Base-by-base conservation (phyloP, 2,888 invertebrate genomes). In the Leptinotarsa tumamoca region DNA sequence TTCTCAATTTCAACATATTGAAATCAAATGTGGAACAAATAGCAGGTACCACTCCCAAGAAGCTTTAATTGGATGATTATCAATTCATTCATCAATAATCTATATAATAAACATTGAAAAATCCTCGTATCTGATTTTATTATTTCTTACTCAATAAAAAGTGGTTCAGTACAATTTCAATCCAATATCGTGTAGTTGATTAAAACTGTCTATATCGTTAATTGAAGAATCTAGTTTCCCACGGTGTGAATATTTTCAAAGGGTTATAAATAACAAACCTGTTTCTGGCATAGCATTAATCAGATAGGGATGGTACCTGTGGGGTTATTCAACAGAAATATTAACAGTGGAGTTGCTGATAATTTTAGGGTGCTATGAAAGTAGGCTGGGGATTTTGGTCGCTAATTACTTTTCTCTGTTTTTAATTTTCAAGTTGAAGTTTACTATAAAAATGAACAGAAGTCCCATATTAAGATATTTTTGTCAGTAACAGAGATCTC, bases 201-300 rank as follows among this genome's bases (percentile, higher is more conserved):
- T 79, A 79, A 80, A 80, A 75, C 74, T 78, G 70, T 72, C 72
- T 77, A 79, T 78, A 80, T 78, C 71, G 73, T 68, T 73, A 76
- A 79, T 79, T 79, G 79, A 80, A 80, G 75, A 76, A 78, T 77
- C 73, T 58, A 58, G 78, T 80, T 80, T 80, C 80, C 80, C 80
- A 80, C 80, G 78, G 78, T 70, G 67, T 17, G 76, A 68, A 70
- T 72, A 77, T 77, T 79, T 80, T 78, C 76, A 74, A 78, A 71
- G 69, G 74, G 67, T 67, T 76, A 79, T 77, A 74, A 79, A 78
- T 78, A 78, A 73, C 71, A 61, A 78, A 76, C 76, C 78, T 73
- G 78, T 78, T 79, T 75, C 74, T 51, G 69, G 72, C 67, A 74
- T 78, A 73, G 54, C 63, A 73, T 76, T 58, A 58, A 23, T 58